A percentile compares a stretch with the other conserved stretches of the same genome.
Conservation (phyloP, 1,140 invertebrate species). For the Bombus terrestris region DNA sequence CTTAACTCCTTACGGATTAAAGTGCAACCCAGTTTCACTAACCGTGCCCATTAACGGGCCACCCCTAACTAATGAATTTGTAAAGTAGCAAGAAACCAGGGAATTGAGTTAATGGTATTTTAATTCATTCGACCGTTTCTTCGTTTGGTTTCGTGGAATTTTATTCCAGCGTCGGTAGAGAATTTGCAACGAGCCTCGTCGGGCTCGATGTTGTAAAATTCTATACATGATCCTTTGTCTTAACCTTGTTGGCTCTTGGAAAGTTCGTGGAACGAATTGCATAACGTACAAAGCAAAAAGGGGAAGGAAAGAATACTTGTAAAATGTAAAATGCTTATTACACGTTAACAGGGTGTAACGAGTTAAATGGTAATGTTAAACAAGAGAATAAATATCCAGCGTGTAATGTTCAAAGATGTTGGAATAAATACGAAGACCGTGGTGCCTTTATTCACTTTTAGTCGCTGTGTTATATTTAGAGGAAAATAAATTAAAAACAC, state of each 20-base stretch:
- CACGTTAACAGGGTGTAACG: background rate
- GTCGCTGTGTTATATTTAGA: no score
- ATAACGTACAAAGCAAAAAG: background rate
- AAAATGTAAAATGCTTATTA: background rate
- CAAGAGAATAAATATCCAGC: no score
- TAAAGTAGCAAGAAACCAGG: conserved; percentile 11
- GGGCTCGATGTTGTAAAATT: background rate
- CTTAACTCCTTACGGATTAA: conserved; percentile 17
- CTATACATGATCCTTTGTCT: background rate
- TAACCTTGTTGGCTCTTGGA: background rate
- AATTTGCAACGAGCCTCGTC: background rate
- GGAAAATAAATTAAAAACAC: background rate
- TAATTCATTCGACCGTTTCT: background rate
- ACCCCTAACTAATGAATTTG: conserved; percentile 17
- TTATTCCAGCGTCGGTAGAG: background rate
- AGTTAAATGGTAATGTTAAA: background rate
- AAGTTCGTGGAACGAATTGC: background rate
- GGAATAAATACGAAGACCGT: no score
- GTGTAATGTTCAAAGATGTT: no score
- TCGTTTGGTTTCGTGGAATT: background rate
- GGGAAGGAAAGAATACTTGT: background rate
- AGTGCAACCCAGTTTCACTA: conserved; percentile 23
- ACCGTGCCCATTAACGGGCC: conserved; percentile 13
- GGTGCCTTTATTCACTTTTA: no score
- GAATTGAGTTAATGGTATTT: conserved; percentile 1